A percentile compares a stretch with the other conserved stretches of the same genome.
These are phyloP conservation scores for Calypte anna DNA, from an alignment of 2,113 vertebrate species.

Conservation along the genomic window DNA sequence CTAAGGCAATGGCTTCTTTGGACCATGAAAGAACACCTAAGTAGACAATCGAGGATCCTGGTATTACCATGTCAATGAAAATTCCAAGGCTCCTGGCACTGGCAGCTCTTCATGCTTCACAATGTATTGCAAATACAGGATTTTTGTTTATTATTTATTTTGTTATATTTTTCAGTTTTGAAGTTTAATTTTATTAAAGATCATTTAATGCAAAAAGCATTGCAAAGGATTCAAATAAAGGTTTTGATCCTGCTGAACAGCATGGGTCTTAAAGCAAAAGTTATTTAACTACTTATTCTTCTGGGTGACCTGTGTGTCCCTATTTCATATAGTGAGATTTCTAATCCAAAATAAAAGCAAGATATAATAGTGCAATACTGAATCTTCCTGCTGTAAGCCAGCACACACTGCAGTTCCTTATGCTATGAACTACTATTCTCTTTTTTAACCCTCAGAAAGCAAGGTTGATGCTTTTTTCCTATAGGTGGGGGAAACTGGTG, in stretches of 20 bases:
- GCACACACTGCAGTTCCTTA: not conserved
- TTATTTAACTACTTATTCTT: not conserved
- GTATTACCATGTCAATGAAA: accelerated
- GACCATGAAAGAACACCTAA: not conserved
- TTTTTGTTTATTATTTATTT: not conserved
- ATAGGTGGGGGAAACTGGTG: not conserved
- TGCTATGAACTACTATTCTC: not conserved
- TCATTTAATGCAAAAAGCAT: not conserved
- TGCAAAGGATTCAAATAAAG: not conserved
- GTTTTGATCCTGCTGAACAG: not conserved
- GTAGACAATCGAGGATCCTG: not conserved
- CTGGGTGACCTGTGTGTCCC: not conserved
- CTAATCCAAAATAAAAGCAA: not conserved
- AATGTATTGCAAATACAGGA: not conserved
- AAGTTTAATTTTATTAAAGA: not conserved
- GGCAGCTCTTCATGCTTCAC: not conserved
- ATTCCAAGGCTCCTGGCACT: not conserved
- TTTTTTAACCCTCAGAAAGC: not conserved
- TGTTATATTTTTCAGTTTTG: not conserved
- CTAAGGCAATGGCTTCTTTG: not conserved
- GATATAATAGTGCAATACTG: not conserved
- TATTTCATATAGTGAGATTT: not conserved
- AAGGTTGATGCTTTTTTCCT: not conserved
- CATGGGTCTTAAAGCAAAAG: not conserved
- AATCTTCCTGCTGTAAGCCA: not conserved